Percentiles rank a stretch among this genome's conserved stretches.
Conservation (phyloP, 2,888 invertebrate genomes). For the Polia nebulosa region DNA sequence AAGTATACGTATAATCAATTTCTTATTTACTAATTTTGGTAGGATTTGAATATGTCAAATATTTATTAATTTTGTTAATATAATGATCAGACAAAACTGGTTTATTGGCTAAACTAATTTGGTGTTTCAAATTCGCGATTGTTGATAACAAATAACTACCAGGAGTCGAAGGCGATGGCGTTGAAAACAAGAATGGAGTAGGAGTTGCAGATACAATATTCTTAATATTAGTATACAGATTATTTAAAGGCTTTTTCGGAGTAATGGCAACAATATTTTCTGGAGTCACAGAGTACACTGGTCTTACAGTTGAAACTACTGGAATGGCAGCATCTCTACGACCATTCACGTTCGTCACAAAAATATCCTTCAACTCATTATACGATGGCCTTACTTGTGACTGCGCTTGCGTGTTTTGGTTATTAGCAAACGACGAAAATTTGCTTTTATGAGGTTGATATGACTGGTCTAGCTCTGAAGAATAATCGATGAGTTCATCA, state of each 20-base stretch:
- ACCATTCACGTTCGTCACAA: conserved; percentile 71
- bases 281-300: conserved; percentile 72
- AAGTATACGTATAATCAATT: too few relatives aligned
- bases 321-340: conserved; percentile 61
- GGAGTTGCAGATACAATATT: conserved; percentile 67
- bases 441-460: conserved; percentile 80
- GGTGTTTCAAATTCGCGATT: conserved; percentile 79
- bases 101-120: conserved; percentile 73
- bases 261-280: conserved; percentile 79
- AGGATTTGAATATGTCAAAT: conserved; percentile 77
- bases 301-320: conserved; percentile 71
- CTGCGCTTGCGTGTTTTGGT: conserved; percentile 48
- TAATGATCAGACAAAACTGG: conserved; percentile 80
- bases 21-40: neutral
- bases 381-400: conserved; percentile 73
- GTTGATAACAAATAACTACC: conserved; percentile 79
- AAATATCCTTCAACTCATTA: conserved; percentile 78
- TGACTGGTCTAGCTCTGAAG: conserved; percentile 75
- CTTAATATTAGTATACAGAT: conserved; percentile 78
- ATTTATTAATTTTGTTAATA: conserved; percentile 85
- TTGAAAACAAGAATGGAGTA: conserved; percentile 34
- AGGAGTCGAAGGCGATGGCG: conserved; percentile 70
- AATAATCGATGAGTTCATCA: conserved; percentile 80
- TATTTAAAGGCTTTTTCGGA: conserved; percentile 67
- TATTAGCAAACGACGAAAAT: conserved; percentile 65